Percentiles rank a stretch among this genome's conserved stretches.
These are phyloP conservation scores for Sitobion miscanthi DNA, from an alignment of 1,140 invertebrate genomes.

Conservation along the genomic window DNA sequence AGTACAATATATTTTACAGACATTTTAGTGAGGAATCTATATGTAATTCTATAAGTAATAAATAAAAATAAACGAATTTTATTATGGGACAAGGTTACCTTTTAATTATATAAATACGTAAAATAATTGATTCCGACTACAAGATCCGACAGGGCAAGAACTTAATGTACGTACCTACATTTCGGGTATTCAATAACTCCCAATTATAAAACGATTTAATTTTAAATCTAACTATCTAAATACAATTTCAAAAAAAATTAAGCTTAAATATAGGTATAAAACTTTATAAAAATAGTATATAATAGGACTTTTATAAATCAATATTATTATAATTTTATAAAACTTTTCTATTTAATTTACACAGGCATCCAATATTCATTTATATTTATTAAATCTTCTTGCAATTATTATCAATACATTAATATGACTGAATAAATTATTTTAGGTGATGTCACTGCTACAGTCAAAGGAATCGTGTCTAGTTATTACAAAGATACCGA, in stretches of 20 bases:
- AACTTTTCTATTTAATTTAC: background rate
- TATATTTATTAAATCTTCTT: background rate
- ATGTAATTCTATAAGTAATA: background rate
- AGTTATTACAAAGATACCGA: constrained; percentile 63
- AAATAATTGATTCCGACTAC: no score
- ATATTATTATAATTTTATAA: background rate
- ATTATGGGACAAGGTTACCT: background rate
- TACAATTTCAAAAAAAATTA: background rate
- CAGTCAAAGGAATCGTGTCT: constrained; percentile 69
- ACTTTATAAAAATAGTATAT: no score
- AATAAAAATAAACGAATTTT: background rate
- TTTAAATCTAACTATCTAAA: background rate
- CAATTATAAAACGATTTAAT: background rate
- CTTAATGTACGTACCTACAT: no score
- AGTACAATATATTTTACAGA: no score
- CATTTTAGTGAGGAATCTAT: background rate
- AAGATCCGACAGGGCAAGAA: no score
- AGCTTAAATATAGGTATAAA: background rate
- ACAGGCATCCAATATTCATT: background rate
- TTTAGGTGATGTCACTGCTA: constrained; percentile 68
- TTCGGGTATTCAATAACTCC: no score
- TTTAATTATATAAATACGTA: background rate
- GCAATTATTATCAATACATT: background rate
- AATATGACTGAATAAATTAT: background rate
- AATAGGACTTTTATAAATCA: background rate